A percentile compares a stretch with the other conserved stretches of the same genome.
Conservation (phyloP, 2,113 vertebrate genomes). For the Piprites chloris region DNA sequence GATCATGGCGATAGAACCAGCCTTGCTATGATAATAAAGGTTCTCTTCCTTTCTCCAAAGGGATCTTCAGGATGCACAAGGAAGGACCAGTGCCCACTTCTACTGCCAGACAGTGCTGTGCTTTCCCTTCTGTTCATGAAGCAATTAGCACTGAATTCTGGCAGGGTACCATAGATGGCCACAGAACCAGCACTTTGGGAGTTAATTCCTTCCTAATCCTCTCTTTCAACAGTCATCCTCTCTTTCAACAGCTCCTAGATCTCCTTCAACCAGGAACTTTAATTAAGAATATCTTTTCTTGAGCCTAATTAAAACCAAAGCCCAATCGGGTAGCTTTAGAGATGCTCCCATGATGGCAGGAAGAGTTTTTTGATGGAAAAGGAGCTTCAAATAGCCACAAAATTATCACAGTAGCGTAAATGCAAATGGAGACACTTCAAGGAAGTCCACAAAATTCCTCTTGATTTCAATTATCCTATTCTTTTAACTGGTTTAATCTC, state of each 20-base stretch:
- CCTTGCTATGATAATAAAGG: neutral
- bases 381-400: neutral
- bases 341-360: neutral
- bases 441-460: neutral
- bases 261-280: neutral
- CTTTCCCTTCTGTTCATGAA: neutral
- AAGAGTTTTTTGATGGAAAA: neutral
- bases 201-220: constrained; percentile 19
- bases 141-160: neutral
- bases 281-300: constrained; percentile 14
- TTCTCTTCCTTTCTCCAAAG: neutral
- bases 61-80: neutral
- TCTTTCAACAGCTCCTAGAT: neutral
- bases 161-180: neutral
- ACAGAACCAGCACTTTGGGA: neutral
- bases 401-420: neutral
- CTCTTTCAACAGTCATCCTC: neutral
- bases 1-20: neutral
- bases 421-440: neutral
- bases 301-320: constrained; percentile 9
- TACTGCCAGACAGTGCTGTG: neutral
- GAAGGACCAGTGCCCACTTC: neutral
- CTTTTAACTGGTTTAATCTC: neutral
- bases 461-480: constrained; percentile 1
- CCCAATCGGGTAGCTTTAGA: neutral